These are phyloP conservation scores for Falco punctatus DNA, from an alignment of 2,113 vertebrate genomes.

Conservation along the genomic window DNA sequence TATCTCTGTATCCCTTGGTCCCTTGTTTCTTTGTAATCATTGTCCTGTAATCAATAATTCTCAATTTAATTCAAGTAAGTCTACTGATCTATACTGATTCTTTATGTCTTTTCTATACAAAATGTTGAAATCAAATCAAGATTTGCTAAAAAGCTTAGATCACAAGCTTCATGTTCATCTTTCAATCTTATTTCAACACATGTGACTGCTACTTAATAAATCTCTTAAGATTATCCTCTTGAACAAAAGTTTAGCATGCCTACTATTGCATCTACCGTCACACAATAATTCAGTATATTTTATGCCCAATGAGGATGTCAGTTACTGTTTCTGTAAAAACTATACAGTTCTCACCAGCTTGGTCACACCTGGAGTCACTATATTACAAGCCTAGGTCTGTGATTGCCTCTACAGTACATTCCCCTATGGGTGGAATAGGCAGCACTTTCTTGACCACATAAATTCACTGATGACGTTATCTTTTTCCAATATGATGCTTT, in stretches of 20 bases:
- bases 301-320: background rate
- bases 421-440: background rate
- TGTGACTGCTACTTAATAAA: background rate
- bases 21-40: background rate
- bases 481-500: background rate
- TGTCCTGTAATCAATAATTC: background rate
- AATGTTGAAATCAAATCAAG: background rate
- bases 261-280: background rate
- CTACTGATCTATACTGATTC: background rate
- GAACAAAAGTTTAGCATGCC: background rate
- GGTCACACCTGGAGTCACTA: background rate
- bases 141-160: background rate
- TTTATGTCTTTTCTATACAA: background rate
- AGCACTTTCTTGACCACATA: background rate
- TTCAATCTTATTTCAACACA: background rate
- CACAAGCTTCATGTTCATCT: background rate
- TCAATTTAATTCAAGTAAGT: background rate
- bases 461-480: background rate
- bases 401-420: background rate
- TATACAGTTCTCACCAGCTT: background rate
- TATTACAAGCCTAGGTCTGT: background rate
- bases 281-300: background rate
- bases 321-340: background rate
- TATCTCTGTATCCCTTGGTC: background rate
- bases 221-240: background rate